phyloP scores from a whole-genome alignment of 1,140 invertebrate genomes.

The Globodera rostochiensis region DNA sequence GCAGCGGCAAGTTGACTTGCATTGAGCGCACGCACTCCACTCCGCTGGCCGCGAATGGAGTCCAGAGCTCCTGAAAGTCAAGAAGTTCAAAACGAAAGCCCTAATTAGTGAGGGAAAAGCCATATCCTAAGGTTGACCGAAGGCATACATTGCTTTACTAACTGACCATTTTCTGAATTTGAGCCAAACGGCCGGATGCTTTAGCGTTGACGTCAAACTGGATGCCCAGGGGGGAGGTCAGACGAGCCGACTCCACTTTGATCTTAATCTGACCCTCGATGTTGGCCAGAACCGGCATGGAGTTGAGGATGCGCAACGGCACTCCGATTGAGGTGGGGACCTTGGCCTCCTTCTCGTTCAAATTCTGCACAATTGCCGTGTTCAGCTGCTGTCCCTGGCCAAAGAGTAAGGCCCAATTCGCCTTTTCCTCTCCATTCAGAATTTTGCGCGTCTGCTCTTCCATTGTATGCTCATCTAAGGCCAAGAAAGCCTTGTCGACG shows the following conservation, averaged over 20 bases:
- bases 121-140: not conserved
- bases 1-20: conserved; percentile 38
- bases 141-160: not conserved
- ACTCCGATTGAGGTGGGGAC: conserved; percentile 41
- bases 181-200: conserved; percentile 11
- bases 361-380: conserved; percentile 11
- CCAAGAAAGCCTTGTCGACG: conserved; percentile 44
- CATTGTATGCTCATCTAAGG: conserved; percentile 36
- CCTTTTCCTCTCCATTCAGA: conserved; percentile 35
- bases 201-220: conserved; percentile 23
- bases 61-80: conserved; percentile 12
- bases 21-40: conserved; percentile 36
- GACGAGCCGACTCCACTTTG: conserved; percentile 4
- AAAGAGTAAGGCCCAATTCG: not conserved
- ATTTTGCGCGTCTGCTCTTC: conserved; percentile 29
- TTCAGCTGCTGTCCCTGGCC: conserved; percentile 10
- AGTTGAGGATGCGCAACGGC: conserved; percentile 35
- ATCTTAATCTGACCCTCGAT: conserved; percentile 20
- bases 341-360: conserved; percentile 45
- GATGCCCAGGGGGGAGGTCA: not conserved
- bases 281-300: conserved; percentile 25
- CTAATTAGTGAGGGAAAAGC: no score
- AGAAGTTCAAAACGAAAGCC: not conserved
- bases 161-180: conserved; percentile 29
- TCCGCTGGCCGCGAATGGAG: conserved; percentile 23